Evolutionary conservation across 2,113 vertebrate genomes (phyloP), one percentile per base, ranked within the genome.

Genomic region (Grammomys surdaster): DNA sequence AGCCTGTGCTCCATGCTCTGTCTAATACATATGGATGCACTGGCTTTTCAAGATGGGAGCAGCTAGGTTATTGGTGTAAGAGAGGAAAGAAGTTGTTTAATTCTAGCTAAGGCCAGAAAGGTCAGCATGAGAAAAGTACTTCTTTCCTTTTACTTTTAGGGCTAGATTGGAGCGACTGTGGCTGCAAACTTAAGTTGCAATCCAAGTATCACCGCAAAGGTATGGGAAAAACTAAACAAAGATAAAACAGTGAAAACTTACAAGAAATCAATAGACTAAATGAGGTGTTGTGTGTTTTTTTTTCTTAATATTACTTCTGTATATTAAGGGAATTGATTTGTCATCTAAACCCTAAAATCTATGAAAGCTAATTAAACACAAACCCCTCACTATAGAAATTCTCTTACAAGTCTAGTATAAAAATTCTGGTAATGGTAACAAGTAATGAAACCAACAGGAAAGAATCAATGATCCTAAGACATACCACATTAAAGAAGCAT

Each of bases 331-430:
- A 96, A 96, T 97, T 98, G 51, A 80, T 95, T 97, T 94, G 96
- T 89, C 75, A 96, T 84, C 40, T 51, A 48, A 95, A 90, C n/a
- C 28, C 48, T 67, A 87, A 97, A 90, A 90, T 97, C 63, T 51
- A 67, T 80, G 81, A 97, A n/a, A 95, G 20, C 76, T 97, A 97
- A 97, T 97, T 98, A 97, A 69, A 90, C 94, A 93, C 54, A 54
- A 95, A 96, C 43, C 9, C 88, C 75, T 72, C n/a, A 46, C 93
- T 85, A 95, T 16, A 17, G 36, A 80, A 92, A 80, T 56, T 80
- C 31, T n/a, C 56, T 92, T 13, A 89, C 22, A 86, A 94, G 12
- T 16, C 43, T 60, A 10, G 33, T 46, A 76, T 92, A 89, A 96
- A 85, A 89, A 76, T 87, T 13, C 40, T 31, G 92, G 40, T 88